These are phyloP conservation scores for Gobio occitaniae DNA, from an alignment of 2,797 vertebrate species.

Conservation along the genomic window DNA sequence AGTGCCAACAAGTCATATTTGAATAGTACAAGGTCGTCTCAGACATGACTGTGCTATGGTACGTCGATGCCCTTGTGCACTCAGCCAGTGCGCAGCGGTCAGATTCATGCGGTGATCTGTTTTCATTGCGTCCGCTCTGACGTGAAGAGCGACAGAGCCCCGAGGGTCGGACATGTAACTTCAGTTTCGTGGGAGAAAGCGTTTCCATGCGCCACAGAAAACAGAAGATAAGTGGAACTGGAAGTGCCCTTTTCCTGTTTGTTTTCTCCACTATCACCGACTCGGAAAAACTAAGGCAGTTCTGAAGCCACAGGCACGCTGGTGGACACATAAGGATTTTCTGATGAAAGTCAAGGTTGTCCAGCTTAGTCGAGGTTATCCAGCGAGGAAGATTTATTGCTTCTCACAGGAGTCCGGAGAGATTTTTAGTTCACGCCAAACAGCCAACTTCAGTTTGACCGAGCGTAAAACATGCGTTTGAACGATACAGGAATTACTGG, in stretches of 20 bases:
- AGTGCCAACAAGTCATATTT: slow-evolving; percentile 15
- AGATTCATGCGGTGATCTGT: slow-evolving; percentile 29
- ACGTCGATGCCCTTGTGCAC: slow-evolving; percentile 36
- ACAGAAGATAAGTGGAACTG: slow-evolving; percentile 22
- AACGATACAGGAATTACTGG: background rate
- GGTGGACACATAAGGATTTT: slow-evolving; percentile 21
- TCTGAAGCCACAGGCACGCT: background rate
- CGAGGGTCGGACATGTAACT: slow-evolving; percentile 45
- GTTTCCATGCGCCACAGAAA: slow-evolving; percentile 22
- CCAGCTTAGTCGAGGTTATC: background rate
- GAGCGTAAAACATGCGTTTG: background rate
- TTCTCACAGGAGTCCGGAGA: background rate
- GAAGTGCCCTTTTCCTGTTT: slow-evolving; percentile 21
- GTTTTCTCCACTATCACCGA: slow-evolving; percentile 19
- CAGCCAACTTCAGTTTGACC: background rate
- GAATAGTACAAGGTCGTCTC: slow-evolving; percentile 24
- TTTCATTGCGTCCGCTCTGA: slow-evolving; percentile 53
- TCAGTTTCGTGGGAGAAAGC: slow-evolving; percentile 32
- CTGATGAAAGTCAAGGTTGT: slow-evolving; percentile 35
- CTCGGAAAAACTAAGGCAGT: slow-evolving; percentile 30
- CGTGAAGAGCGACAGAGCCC: slow-evolving; percentile 43
- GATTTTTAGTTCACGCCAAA: slow-evolving; percentile 6
- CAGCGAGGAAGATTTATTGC: slow-evolving; percentile 21
- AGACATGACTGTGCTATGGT: slow-evolving; percentile 10
- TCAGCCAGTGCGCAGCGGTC: slow-evolving; percentile 32